Percentiles rank a stretch among this genome's conserved stretches.
phyloP scores from a whole-genome alignment of 2,797 vertebrate genomes.

The Psittacula echo region DNA sequence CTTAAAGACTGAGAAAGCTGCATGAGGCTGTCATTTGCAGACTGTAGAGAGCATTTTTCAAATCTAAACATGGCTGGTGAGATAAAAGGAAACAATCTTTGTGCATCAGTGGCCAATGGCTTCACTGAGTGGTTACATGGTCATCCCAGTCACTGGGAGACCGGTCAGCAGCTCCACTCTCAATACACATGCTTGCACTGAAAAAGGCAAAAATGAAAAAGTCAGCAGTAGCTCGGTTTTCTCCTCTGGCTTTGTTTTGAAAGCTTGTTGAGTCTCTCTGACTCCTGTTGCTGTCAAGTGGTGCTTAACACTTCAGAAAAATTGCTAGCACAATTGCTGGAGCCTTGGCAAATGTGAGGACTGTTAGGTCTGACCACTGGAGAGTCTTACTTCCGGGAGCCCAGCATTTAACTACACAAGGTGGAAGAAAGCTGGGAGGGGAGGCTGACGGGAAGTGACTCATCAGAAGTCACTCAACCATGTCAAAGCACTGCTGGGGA shows the following conservation, averaged over 20 bases:
- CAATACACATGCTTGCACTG: background rate
- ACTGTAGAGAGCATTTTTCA: background rate
- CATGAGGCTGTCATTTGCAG: slow-evolving; percentile 9
- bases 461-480: background rate
- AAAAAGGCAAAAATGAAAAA: background rate
- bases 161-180: background rate
- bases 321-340: background rate
- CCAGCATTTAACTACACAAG: background rate
- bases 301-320: slow-evolving; percentile 19
- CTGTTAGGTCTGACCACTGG: background rate
- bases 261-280: background rate
- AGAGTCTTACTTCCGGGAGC: background rate
- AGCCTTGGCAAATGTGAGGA: background rate
- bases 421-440: background rate
- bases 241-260: slow-evolving; percentile 1
- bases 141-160: background rate
- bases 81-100: background rate
- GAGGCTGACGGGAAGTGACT: slow-evolving; percentile 19
- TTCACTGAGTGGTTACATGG: background rate
- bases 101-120: background rate
- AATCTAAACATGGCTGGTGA: background rate
- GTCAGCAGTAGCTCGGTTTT: background rate
- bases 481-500: slow-evolving; percentile 26
- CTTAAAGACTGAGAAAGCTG: slow-evolving; percentile 34
- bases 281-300: slow-evolving; percentile 18